Conservation (phyloP, 2,797 vertebrate genomes). For the Takifugu ocellatus region DNA sequence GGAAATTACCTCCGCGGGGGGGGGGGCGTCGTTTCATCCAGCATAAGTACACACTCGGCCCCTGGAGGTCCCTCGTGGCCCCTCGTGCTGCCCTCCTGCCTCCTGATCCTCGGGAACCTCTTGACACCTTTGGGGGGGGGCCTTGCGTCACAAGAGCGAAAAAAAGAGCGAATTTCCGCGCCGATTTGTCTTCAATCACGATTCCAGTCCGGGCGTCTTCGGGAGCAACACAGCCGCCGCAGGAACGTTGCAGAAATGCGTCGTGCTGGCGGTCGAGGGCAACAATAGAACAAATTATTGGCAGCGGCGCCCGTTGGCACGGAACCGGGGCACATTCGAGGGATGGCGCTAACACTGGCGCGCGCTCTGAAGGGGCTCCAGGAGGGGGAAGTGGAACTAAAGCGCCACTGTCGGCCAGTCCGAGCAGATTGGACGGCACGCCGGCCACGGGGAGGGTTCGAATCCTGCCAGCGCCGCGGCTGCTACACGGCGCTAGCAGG, state of each 20-base stretch:
- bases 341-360: slow-evolving; percentile 51
- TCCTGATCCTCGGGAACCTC: slow-evolving; percentile 22
- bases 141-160: too few species aligned
- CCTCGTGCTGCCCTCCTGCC: slow-evolving; percentile 2
- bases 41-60: too few species aligned
- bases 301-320: slow-evolving; percentile 44
- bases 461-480: slow-evolving; percentile 47
- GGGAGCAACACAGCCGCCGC: too few species aligned
- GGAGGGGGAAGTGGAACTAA: slow-evolving; percentile 45
- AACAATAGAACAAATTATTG: slow-evolving; percentile 48
- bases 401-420: slow-evolving; percentile 56
- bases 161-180: too few species aligned
- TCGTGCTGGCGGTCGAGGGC: slow-evolving; percentile 11
- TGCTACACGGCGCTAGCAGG: slow-evolving; percentile 59
- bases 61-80: slow-evolving; percentile 8
- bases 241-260: not conserved
- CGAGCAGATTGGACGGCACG: slow-evolving; percentile 59
- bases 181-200: too few species aligned
- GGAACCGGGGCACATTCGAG: slow-evolving; percentile 36
- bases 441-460: slow-evolving; percentile 41
- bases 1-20: slow-evolving; percentile 63
- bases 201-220: too few species aligned
- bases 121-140: not conserved
- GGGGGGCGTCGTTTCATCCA: too few species aligned
- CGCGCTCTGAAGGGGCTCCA: slow-evolving; percentile 43